Conservation (phyloP, 2,888 invertebrate species). For the Amiota mariae region DNA sequence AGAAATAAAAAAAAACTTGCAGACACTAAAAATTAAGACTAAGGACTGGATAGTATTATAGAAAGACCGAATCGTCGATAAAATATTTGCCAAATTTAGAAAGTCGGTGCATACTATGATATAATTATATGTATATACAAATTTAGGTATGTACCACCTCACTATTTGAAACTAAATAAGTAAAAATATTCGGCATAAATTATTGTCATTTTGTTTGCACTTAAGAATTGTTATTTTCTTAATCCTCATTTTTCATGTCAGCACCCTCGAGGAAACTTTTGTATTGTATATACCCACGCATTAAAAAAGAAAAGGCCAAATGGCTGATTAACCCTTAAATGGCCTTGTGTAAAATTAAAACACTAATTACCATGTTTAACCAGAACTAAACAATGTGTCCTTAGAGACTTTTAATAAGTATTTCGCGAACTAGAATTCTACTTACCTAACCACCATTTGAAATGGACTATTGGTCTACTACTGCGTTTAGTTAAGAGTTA, state of each 20-base stretch:
- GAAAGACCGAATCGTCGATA: no score
- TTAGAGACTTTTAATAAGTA: neutral
- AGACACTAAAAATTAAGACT: no score
- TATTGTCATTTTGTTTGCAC: no score
- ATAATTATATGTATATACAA: neutral
- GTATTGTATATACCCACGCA: neutral
- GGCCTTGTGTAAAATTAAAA: conserved; percentile 53
- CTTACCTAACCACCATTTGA: conserved; percentile 40
- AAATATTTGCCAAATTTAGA: no score
- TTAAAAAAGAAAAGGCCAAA: conserved; percentile 10
- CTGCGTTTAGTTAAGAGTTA: conserved; percentile 42
- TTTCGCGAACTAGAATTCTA: conserved; percentile 17
- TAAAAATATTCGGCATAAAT: neutral
- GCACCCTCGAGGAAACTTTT: conserved; percentile 43
- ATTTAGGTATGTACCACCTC: no score
- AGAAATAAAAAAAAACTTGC: no score
- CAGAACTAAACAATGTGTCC: conserved; percentile 38
- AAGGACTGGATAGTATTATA: no score
- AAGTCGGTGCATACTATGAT: no score
- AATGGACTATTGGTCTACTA: conserved; percentile 45
- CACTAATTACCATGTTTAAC: conserved; percentile 51
- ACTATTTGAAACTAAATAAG: no score
- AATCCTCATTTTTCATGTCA: conserved; percentile 46
- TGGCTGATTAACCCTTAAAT: conserved; percentile 39
- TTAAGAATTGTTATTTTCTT: neutral